Evolutionary conservation across 2,888 invertebrate genomes (phyloP), one percentile per base, ranked within the genome.

Genomic region (Hecatera dysodea): DNA sequence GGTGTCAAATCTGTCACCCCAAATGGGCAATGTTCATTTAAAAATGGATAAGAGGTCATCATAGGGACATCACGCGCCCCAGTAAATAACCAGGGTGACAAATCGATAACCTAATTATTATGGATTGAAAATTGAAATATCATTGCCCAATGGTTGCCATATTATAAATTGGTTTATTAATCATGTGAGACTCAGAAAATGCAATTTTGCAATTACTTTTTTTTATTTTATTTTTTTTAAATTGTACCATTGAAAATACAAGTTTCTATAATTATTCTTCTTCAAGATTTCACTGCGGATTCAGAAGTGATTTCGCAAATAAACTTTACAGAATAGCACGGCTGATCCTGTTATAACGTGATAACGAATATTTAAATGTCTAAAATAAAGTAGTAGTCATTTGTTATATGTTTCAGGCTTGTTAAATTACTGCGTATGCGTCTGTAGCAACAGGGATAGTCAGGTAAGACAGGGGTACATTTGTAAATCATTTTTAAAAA

Each of bases 21-120:
- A 29, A 55, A 48, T 42, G 50, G 36, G 50, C 78, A 42, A 63
- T 39, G 62, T 60, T 65, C 74, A 33, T 39, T 36, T 50, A 69
- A 77, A 59, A 72, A 27, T 46, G 5, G 46, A 66, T 29, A 61
- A 73, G 36, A 61, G 75, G 69, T 76, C 74, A 64, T 56, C 22
- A 64, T 33, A 24, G 56, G 61, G 60, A 69, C 22, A 67, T 61
- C 72, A 77, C 78, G 78, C 77, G 72, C 63, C 70, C 74, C 44
- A 75, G 48, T 76, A 75, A 63, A 64, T 72, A 59, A 60, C 56
- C 27, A 55, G 78, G 78, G 69, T 77, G 78, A 80, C 53, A 44
- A 74, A 70, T 57, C 29, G 80, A 82, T 84, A 82, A 80, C 79
- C 74, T 66, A 65, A 60, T 53, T 66, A 67, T 53, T 62, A 64